phyloP scores from a whole-genome alignment of 2,797 vertebrate genomes.

The Craterocephalus amniculus region DNA sequence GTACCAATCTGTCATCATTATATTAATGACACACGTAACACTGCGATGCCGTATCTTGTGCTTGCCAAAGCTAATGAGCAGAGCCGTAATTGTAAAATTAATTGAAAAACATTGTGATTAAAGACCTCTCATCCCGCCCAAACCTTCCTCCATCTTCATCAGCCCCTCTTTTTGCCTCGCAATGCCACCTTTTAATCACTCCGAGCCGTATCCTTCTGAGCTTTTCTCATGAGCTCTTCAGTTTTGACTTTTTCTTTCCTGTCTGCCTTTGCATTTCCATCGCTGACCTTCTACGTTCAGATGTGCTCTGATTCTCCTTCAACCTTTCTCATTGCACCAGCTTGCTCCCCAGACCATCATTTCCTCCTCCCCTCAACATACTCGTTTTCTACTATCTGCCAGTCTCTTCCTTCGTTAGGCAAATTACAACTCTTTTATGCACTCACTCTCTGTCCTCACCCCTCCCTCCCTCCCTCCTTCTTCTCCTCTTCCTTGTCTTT shows the following conservation, averaged over 20 bases:
- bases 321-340: slow-evolving; percentile 33
- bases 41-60: slow-evolving; percentile 79
- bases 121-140: slow-evolving; percentile 74
- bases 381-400: slow-evolving; percentile 63
- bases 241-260: slow-evolving; percentile 28
- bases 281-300: slow-evolving; percentile 45
- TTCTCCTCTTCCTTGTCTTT: slow-evolving; percentile 64
- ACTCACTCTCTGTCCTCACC: slow-evolving; percentile 40
- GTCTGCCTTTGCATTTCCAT: slow-evolving; percentile 42
- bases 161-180: slow-evolving; percentile 31
- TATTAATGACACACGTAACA: slow-evolving; percentile 79
- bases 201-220: slow-evolving; percentile 23
- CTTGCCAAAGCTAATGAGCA: slow-evolving; percentile 82
- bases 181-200: slow-evolving; percentile 26
- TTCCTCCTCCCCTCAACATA: slow-evolving; percentile 56
- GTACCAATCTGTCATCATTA: slow-evolving; percentile 83
- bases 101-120: slow-evolving; percentile 86
- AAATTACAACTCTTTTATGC: slow-evolving; percentile 76
- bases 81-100: slow-evolving; percentile 84
- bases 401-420: slow-evolving; percentile 66
- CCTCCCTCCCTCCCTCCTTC: slow-evolving; percentile 16
- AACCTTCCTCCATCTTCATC: slow-evolving; percentile 71
- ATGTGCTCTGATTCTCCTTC: slow-evolving; percentile 41
- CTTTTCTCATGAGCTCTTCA: slow-evolving; percentile 10
- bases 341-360: slow-evolving; percentile 35